Evolutionary conservation across 2,797 vertebrate species (phyloP).

Genomic region (Ctenopoma kingsleyae): DNA sequence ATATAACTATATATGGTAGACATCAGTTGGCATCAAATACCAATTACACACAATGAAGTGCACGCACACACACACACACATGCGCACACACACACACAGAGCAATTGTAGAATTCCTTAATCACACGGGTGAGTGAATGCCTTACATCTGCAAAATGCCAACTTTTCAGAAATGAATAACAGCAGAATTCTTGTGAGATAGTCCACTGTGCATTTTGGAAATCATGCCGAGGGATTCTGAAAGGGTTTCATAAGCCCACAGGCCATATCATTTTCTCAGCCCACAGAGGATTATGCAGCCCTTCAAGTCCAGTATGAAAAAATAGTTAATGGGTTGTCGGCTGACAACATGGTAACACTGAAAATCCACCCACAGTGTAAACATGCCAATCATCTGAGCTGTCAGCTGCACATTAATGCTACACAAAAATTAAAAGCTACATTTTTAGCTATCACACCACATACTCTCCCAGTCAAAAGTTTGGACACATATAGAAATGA

Average conservation of each 20-base stretch:
- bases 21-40: constrained; percentile 32
- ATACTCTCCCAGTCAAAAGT: too few relatives aligned
- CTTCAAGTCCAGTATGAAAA: constrained; percentile 9
- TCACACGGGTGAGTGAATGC: constrained; percentile 4
- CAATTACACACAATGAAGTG: constrained; percentile 30
- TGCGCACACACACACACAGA: background rate
- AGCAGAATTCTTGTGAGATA: constrained; percentile 8
- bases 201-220: constrained; percentile 24
- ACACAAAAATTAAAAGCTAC: background rate
- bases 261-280: constrained; percentile 31
- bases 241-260: constrained; percentile 38
- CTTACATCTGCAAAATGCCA: constrained; percentile 16
- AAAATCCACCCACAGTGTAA: constrained; percentile 51
- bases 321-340: constrained; percentile 54
- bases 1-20: constrained; percentile 15
- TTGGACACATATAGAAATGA: too few relatives aligned
- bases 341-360: constrained; percentile 34
- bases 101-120: background rate
- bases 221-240: constrained; percentile 30
- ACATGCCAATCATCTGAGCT: constrained; percentile 52
- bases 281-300: constrained; percentile 42
- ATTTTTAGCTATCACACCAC: too few relatives aligned
- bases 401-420: constrained; percentile 33
- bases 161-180: constrained; percentile 28
- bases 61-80: background rate